A percentile compares a stretch with the other conserved stretches of the same genome.
These are phyloP conservation scores for Phrynocephalus versicolor DNA, from an alignment of 2,113 vertebrate species.

Conservation along the genomic window DNA sequence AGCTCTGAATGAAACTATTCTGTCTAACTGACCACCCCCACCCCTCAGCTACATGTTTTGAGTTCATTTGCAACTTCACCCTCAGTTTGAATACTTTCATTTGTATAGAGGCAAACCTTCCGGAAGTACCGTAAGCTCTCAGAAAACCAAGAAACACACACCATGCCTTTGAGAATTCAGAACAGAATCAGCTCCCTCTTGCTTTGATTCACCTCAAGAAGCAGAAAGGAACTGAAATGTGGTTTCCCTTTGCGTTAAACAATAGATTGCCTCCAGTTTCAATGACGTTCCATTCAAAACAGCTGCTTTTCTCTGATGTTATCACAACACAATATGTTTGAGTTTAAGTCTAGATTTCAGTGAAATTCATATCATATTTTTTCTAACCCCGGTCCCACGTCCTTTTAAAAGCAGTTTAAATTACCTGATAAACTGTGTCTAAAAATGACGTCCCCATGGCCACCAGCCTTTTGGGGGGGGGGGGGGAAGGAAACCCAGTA, in stretches of 20 bases:
- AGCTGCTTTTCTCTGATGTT: slow-evolving; percentile 9
- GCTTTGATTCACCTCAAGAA: slow-evolving; percentile 41
- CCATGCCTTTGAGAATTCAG: background rate
- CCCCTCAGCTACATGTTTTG: no score
- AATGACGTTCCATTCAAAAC: slow-evolving; percentile 50
- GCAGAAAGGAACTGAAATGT: slow-evolving; percentile 42
- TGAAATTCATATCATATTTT: background rate
- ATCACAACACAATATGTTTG: background rate
- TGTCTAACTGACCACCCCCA: no score
- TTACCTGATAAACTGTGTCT: no score
- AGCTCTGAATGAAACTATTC: background rate
- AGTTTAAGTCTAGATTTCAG: background rate
- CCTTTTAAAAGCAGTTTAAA: no score
- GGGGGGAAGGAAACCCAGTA: no score
- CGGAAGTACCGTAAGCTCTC: background rate
- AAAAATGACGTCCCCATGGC: no score
- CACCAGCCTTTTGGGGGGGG: no score
- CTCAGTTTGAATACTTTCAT: background rate
- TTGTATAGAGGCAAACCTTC: slow-evolving; percentile 6
- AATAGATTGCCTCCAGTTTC: slow-evolving; percentile 49
- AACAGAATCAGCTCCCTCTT: slow-evolving; percentile 9
- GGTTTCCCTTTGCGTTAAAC: slow-evolving; percentile 45
- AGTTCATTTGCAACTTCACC: background rate
- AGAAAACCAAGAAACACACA: background rate
- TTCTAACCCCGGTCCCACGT: slow-evolving; percentile 22